phyloP scores from a whole-genome alignment of 2,888 invertebrate species.

The Drosophila siamana region DNA sequence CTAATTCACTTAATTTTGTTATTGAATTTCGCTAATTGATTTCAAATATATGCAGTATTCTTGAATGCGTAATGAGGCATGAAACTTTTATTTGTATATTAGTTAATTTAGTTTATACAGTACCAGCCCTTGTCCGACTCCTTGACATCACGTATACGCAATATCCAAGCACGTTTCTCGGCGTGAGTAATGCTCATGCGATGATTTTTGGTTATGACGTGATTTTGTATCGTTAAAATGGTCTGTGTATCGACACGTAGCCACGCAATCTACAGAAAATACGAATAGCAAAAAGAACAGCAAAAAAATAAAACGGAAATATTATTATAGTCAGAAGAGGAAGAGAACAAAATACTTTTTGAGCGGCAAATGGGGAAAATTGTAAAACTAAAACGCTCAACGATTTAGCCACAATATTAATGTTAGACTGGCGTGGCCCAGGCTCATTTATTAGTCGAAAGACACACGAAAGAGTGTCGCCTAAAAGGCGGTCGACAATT shows the following conservation, averaged over 20 bases:
- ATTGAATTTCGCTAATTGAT: background rate
- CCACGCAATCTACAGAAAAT: conserved; percentile 96
- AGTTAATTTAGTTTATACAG: conserved; percentile 21
- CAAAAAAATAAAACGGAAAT: conserved; percentile 16
- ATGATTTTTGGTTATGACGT: conserved; percentile 96
- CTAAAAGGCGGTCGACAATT: conserved; percentile 35
- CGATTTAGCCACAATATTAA: conserved; percentile 62
- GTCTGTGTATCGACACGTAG: conserved; percentile 95
- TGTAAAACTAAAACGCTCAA: conserved; percentile 67
- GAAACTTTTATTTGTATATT: background rate
- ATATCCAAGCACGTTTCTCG: conserved; percentile 92
- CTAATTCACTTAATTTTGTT: background rate
- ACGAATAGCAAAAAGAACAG: no score
- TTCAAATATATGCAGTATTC: background rate
- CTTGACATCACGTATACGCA: conserved; percentile 92
- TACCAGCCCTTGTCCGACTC: conserved; percentile 91
- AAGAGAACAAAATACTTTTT: conserved; percentile 18
- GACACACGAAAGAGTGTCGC: conserved; percentile 51
- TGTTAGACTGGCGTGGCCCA: conserved; percentile 66
- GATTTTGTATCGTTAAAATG: conserved; percentile 94
- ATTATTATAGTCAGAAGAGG: conserved; percentile 19
- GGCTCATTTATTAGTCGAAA: conserved; percentile 62
- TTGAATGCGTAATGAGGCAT: background rate
- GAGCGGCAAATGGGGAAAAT: conserved; percentile 37
- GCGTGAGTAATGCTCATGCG: conserved; percentile 92